phyloP scores from a whole-genome alignment of 2,113 vertebrate genomes.

The Rhabdornis inornatus region DNA sequence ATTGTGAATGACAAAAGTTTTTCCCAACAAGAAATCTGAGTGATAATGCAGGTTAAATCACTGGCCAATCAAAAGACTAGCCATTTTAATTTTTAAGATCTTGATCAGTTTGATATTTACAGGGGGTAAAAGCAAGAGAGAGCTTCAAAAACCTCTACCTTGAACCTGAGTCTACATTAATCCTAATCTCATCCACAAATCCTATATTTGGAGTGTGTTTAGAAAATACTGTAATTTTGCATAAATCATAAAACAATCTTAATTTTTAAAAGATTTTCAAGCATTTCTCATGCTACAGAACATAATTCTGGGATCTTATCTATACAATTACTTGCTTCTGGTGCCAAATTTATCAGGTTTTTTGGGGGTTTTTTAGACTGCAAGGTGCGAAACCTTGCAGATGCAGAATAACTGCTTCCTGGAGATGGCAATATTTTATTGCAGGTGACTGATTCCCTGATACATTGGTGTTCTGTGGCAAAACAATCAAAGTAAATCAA shows the following conservation, averaged over 20 bases:
- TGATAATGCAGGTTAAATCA: background rate
- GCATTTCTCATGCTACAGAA: background rate
- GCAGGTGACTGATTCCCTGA: slow-evolving; percentile 4
- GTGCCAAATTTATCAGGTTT: background rate
- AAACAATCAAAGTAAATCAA: background rate
- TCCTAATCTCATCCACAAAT: background rate
- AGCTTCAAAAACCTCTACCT: background rate
- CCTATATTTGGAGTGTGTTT: background rate
- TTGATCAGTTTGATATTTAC: background rate
- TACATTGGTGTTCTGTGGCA: background rate
- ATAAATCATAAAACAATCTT: background rate
- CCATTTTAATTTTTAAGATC: background rate
- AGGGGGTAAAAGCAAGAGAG: background rate
- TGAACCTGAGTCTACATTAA: background rate
- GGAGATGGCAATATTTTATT: slow-evolving; percentile 49
- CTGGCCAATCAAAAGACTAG: background rate
- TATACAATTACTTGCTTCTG: background rate
- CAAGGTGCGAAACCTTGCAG: background rate
- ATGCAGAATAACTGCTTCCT: slow-evolving; percentile 21
- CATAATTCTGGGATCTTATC: background rate
- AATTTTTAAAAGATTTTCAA: background rate
- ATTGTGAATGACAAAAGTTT: background rate
- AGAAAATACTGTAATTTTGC: background rate
- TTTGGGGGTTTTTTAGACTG: rapidly evolving
- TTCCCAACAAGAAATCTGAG: background rate